phyloP scores from a whole-genome alignment of 2,797 vertebrate species.

The Rhabdophis nuchalis region DNA sequence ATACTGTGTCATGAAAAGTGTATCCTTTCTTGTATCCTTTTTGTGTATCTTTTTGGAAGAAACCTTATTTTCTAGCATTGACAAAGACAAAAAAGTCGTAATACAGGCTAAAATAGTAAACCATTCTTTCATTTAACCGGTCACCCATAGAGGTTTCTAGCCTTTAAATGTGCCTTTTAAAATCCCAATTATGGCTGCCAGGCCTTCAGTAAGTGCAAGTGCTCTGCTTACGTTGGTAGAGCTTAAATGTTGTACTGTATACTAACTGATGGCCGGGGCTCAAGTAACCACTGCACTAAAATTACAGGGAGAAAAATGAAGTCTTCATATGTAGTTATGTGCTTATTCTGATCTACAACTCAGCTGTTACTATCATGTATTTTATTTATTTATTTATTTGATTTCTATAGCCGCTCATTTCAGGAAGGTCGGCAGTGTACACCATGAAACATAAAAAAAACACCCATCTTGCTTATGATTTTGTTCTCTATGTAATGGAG shows the following conservation, averaged over 20 bases:
- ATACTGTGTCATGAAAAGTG: constrained; percentile 78
- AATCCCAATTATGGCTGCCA: not conserved
- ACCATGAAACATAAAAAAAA: not conserved
- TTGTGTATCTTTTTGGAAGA: constrained; percentile 57
- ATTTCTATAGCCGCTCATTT: not conserved
- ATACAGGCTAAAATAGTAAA: constrained; percentile 29
- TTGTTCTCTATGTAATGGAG: not conserved
- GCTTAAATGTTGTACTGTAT: constrained; percentile 24
- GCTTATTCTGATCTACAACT: not conserved
- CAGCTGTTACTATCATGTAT: constrained; percentile 5
- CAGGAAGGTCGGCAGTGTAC: not conserved
- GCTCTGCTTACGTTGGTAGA: constrained; percentile 8
- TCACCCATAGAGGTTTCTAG: not conserved
- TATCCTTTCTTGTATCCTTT: constrained; percentile 86
- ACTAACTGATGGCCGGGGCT: not conserved
- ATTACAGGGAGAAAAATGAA: not conserved
- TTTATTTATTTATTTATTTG: not conserved
- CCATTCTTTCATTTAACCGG: constrained; percentile 48
- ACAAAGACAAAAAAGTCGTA: constrained; percentile 50
- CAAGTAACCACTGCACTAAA: constrained; percentile 2
- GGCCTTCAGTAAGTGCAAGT: not conserved
- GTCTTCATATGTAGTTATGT: not conserved
- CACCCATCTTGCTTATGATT: not conserved
- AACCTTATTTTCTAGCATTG: constrained; percentile 38
- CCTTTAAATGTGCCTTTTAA: constrained; percentile 9